phyloP scores from a whole-genome alignment of 1,140 invertebrate species.

The Triops cancriformis region DNA sequence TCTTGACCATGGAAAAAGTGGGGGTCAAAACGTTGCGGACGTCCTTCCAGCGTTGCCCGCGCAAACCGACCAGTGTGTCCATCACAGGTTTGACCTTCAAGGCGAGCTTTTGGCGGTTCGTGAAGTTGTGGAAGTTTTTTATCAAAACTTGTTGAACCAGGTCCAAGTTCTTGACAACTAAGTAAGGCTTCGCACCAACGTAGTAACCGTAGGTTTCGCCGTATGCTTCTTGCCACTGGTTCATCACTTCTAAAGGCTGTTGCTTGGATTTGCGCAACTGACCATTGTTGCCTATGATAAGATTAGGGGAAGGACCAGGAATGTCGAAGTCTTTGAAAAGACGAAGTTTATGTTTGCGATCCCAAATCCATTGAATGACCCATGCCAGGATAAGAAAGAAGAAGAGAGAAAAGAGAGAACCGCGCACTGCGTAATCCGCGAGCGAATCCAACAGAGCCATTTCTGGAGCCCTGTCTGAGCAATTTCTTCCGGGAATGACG shows the following conservation, averaged over 20 bases:
- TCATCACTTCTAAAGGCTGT: slow-evolving; percentile 31
- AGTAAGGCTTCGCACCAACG: slow-evolving; percentile 34
- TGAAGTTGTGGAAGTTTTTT: slow-evolving; percentile 36
- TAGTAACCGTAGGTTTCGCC: slow-evolving; percentile 40
- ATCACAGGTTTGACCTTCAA: slow-evolving; percentile 36
- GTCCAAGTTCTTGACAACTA: slow-evolving; percentile 38
- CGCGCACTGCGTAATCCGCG: not conserved
- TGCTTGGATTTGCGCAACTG: slow-evolving; percentile 26
- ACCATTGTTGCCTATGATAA: slow-evolving; percentile 37
- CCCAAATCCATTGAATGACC: not conserved
- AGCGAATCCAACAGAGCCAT: not conserved
- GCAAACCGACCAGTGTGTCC: slow-evolving; percentile 36
- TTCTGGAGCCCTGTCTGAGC: not conserved
- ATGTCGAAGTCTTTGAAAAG: slow-evolving; percentile 33
- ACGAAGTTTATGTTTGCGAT: slow-evolving; percentile 8
- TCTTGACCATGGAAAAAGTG: slow-evolving; percentile 46
- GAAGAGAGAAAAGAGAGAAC: not conserved
- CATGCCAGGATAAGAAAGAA: not conserved
- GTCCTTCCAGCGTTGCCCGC: slow-evolving; percentile 44
- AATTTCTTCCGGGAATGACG: not conserved
- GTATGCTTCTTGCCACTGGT: slow-evolving; percentile 37
- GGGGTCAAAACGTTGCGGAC: slow-evolving; percentile 44
- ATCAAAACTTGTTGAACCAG: slow-evolving; percentile 38
- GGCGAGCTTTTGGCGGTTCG: slow-evolving; percentile 35
- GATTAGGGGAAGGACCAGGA: slow-evolving; percentile 36